These are phyloP conservation scores for Hippocampus comes DNA, from an alignment of 2,113 vertebrate genomes.

Conservation along the genomic window DNA sequence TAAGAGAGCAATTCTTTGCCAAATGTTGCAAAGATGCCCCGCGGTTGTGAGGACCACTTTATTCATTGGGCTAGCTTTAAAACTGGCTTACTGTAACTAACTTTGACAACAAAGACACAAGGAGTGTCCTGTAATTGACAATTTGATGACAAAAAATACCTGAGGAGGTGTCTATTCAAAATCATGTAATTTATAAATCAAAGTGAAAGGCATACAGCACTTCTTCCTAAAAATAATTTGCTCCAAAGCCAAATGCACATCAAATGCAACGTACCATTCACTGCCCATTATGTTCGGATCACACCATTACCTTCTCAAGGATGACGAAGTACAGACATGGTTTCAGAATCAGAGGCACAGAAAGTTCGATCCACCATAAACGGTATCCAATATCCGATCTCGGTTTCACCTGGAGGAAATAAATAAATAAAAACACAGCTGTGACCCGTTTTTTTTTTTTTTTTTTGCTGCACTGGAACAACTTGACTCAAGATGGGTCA, in stretches of 20 bases:
- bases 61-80: conserved; percentile 12
- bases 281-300: neutral
- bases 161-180: conserved; percentile 45
- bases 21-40: conserved; percentile 18
- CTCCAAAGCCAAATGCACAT: conserved; percentile 21
- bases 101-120: conserved; percentile 19
- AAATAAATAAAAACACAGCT: conserved; percentile 62
- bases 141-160: conserved; percentile 36
- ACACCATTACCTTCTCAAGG: conserved; percentile 47
- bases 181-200: conserved; percentile 20
- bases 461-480: conserved; percentile 45
- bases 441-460: conserved; percentile 30
- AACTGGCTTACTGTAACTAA: conserved; percentile 11
- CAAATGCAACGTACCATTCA: conserved; percentile 47
- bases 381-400: conserved; percentile 37
- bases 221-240: conserved; percentile 24
- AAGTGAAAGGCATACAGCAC: conserved; percentile 27
- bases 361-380: conserved; percentile 50
- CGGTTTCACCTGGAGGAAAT: conserved; percentile 50
- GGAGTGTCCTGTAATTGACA: conserved; percentile 15
- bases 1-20: conserved; percentile 18
- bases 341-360: conserved; percentile 67
- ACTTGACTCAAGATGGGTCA: conserved; percentile 14
- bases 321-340: conserved; percentile 54
- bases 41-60: conserved; percentile 8